Base-by-base conservation (phyloP, 1,140 invertebrate genomes). In the Myzus persicae region DNA sequence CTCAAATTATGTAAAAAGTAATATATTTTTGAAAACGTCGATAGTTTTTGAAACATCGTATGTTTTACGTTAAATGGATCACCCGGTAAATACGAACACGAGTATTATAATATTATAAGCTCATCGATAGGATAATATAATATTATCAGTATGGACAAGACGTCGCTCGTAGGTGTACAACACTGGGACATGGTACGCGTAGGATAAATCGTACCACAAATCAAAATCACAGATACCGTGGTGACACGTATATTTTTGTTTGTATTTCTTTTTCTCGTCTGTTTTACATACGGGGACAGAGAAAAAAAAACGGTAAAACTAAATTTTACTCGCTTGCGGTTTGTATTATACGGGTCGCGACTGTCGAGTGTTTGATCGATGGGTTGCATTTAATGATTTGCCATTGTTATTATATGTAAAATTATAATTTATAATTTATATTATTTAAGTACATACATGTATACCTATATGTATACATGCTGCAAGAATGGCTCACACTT, bases 221-320 rank as follows among this genome's bases (percentile, higher is more conserved):
- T n/a, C 85, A 14, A 38, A 51, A 36, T n/a, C 46, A 88, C n/a
- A 88, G 87, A 88, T 51, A 88, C n/a, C 59, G 59, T 11, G n/a
- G 31, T 51, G 44, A 88, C 87, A 88, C 87, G 46, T 22, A 38
- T 88, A 36, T 88, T 38, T 88, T 40, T 31, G 14, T n/a, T 87
- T n/a, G 31, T 89, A 38, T 89, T 89, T 1, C 31, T 76, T 18
- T 31, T 87, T 46, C 42, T 42, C 42, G 8, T 87, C 26, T 26
- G 42, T 76, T 87, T 87, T 46, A 42, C 87, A 89, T 89, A 89
- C 46, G 87, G 54, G 48, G 87, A 54, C 48, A 89, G 44, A 31
- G 7, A 18, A 18, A n/a, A 76, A 76, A 76, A 76, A 76, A n/a
- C 59, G 59, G 59, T 76, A 76, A n/a, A n/a, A 76, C 59, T 76